These are phyloP conservation scores for Alosa sapidissima DNA, from an alignment of 2,797 vertebrate species.

Conservation along the genomic window DNA sequence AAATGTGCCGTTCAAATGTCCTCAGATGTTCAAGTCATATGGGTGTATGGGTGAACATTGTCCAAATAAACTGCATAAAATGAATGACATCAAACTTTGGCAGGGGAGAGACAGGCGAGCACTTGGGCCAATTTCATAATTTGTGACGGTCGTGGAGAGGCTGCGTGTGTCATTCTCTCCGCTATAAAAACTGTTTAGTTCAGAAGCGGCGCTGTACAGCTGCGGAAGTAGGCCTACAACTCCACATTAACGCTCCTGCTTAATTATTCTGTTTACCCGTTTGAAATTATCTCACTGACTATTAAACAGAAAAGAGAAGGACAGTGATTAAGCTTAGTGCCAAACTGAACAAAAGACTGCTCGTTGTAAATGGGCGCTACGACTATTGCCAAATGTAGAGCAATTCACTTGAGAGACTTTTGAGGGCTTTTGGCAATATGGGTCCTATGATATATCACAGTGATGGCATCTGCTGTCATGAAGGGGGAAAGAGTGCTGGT, in stretches of 20 bases:
- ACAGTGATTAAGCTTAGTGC: not conserved
- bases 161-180: conserved; percentile 54
- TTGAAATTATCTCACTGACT: conserved; percentile 29
- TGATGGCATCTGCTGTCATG: conserved; percentile 34
- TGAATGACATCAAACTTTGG: conserved; percentile 60
- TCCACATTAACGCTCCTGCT: conserved; percentile 28
- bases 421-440: not conserved
- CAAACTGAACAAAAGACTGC: not conserved
- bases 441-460: conserved; percentile 33
- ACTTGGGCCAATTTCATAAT: conserved; percentile 32
- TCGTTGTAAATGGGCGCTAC: conserved; percentile 33
- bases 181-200: conserved; percentile 38
- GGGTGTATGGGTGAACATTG: conserved; percentile 17
- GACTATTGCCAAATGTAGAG: conserved; percentile 24
- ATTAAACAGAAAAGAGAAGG: not conserved
- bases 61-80: conserved; percentile 32
- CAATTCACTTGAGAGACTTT: not conserved
- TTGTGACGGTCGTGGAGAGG: conserved; percentile 41
- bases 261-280: conserved; percentile 41
- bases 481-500: conserved; percentile 29
- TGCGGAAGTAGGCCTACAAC: conserved; percentile 19
- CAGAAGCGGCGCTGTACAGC: not conserved
- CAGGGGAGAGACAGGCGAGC: conserved; percentile 36
- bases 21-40: conserved; percentile 16
- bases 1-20: not conserved